phyloP scores from a whole-genome alignment of 2,888 invertebrate genomes.

The Crematogaster levior region DNA sequence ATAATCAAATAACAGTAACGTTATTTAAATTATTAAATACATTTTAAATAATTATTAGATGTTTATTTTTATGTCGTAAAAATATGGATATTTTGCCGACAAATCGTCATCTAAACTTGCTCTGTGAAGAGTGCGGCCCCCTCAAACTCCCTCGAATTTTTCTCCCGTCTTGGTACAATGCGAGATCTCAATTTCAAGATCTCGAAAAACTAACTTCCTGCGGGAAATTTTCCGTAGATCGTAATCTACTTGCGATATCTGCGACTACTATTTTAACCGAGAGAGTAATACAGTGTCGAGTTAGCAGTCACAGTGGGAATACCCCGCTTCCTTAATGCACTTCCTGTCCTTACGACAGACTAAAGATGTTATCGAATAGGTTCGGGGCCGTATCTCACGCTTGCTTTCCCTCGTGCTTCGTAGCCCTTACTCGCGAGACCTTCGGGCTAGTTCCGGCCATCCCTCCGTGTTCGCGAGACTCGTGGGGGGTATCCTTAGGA shows the following conservation, averaged over 20 bases:
- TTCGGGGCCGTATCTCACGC: conserved; percentile 69
- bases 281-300: conserved; percentile 51
- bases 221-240: conserved; percentile 31
- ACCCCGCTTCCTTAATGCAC: conserved; percentile 66
- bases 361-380: conserved; percentile 69
- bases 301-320: conserved; percentile 62
- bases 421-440: conserved; percentile 60
- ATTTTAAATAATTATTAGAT: neutral
- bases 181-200: conserved; percentile 9
- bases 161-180: neutral
- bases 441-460: conserved; percentile 66
- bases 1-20: neutral
- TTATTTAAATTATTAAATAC: neutral
- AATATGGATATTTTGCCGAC: neutral
- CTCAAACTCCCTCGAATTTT: neutral
- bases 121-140: neutral
- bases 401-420: conserved; percentile 65
- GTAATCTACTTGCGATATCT: conserved; percentile 51
- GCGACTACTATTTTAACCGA: conserved; percentile 35
- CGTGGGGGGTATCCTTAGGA: conserved; percentile 54
- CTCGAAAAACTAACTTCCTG: conserved; percentile 26
- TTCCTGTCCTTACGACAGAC: conserved; percentile 64
- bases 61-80: neutral
- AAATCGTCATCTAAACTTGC: neutral
- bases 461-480: conserved; percentile 57